Conservation (phyloP, 2,888 invertebrate species). For the Hypercompe scribonia region DNA sequence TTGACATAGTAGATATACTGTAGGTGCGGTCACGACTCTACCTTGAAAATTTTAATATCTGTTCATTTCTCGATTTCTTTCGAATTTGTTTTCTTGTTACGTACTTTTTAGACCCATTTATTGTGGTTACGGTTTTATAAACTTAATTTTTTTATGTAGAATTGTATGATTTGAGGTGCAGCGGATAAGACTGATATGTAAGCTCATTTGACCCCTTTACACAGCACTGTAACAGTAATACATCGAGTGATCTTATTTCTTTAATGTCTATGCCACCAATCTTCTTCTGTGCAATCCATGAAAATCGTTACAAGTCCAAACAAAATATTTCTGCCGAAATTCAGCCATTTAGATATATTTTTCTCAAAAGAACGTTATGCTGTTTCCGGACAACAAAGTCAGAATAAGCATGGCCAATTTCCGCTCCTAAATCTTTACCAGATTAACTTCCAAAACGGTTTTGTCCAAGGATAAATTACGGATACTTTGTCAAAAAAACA, state of each 20-base stretch:
- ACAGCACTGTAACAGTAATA: neutral
- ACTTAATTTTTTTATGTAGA: too few species aligned
- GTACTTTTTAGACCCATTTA: too few species aligned
- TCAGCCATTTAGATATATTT: neutral
- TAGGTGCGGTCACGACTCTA: too few species aligned
- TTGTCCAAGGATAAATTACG: conserved; percentile 23
- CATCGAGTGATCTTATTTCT: neutral
- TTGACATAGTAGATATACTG: too few species aligned
- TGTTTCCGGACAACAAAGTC: neutral
- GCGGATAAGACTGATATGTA: neutral
- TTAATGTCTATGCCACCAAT: neutral
- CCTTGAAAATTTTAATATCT: too few species aligned
- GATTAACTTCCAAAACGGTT: conserved; percentile 21
- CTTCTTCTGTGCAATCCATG: neutral
- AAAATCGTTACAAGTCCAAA: neutral
- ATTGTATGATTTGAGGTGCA: neutral
- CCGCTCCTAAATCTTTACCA: conserved; percentile 13
- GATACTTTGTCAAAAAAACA: conserved; percentile 36
- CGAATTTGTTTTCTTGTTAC: too few species aligned
- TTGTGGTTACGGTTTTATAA: too few species aligned
- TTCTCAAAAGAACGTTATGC: neutral
- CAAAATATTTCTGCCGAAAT: neutral
- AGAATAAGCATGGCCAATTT: neutral
- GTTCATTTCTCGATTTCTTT: too few species aligned
- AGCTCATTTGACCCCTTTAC: neutral